phyloP scores from a whole-genome alignment of 2,113 vertebrate genomes.

The Axis porcinus region DNA sequence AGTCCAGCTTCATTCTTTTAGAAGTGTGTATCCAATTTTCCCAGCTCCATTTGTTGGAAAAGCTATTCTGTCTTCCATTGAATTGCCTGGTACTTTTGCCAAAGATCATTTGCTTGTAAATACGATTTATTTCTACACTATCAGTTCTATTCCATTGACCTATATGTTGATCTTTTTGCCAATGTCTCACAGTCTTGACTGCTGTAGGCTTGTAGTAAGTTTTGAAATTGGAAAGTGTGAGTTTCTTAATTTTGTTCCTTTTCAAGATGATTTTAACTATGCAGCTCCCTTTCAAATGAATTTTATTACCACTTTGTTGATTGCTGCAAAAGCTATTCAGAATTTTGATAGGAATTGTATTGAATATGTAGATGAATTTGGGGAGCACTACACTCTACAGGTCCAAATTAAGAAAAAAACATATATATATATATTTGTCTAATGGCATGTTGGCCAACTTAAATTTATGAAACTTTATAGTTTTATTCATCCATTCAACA shows the following conservation, averaged over 20 bases:
- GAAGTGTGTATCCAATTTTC: neutral
- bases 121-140: neutral
- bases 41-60: neutral
- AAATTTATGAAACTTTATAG: neutral
- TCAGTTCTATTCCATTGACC: neutral
- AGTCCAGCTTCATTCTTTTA: neutral
- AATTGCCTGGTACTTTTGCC: neutral
- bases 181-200: neutral
- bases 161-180: neutral
- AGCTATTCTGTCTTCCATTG: neutral
- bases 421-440: neutral
- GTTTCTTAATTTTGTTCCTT: neutral
- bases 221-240: neutral
- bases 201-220: neutral
- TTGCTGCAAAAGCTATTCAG: neutral
- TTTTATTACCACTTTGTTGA: neutral
- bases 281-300: neutral
- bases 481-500: neutral
- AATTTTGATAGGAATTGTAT: neutral
- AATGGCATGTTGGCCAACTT: neutral
- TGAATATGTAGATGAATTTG: neutral
- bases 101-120: neutral
- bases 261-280: neutral
- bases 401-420: neutral
- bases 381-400: neutral